phyloP scores from a whole-genome alignment of 2,888 invertebrate species.

The Aspidapion aeneum region DNA sequence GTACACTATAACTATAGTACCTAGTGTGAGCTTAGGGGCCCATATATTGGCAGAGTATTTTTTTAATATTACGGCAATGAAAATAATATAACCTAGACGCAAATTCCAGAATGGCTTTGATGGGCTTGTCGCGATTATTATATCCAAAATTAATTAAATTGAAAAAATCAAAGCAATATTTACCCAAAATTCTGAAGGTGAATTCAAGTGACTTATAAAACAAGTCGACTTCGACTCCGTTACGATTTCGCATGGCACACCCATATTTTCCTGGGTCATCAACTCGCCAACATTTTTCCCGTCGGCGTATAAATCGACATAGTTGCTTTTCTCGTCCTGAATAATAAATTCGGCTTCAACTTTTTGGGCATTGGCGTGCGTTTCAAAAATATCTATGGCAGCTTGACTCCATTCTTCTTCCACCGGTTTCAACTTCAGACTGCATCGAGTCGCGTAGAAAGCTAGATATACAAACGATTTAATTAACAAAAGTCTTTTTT shows the following conservation, averaged over 20 bases:
- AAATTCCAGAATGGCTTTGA: too few species aligned
- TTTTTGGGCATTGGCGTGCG: conserved; percentile 32
- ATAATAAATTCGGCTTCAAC: conserved; percentile 40
- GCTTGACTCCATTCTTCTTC: conserved; percentile 64
- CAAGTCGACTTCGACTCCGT: conserved; percentile 57
- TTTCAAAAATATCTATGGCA: conserved; percentile 55
- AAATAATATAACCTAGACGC: too few species aligned
- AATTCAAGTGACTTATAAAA: conserved; percentile 64
- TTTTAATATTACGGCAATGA: too few species aligned
- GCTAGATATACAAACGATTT: too few species aligned
- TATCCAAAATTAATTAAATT: too few species aligned
- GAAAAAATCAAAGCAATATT: too few species aligned
- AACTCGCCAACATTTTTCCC: conserved; percentile 60
- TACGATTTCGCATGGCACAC: conserved; percentile 47
- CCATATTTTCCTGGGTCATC: conserved; percentile 57
- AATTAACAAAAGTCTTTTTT: too few species aligned
- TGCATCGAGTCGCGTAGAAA: conserved; percentile 47
- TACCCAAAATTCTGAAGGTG: conserved; percentile 67
- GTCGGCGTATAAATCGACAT: conserved; percentile 62
- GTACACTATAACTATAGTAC: too few species aligned
- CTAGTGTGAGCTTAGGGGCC: too few species aligned
- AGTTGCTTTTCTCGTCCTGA: conserved; percentile 60
- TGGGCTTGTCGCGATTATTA: too few species aligned
- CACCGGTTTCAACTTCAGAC: conserved; percentile 63
- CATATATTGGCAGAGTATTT: too few species aligned